A percentile compares a stretch with the other conserved stretches of the same genome.
These are phyloP conservation scores for Cotesia typhae DNA, from an alignment of 1,140 invertebrate genomes.

Conservation along the genomic window DNA sequence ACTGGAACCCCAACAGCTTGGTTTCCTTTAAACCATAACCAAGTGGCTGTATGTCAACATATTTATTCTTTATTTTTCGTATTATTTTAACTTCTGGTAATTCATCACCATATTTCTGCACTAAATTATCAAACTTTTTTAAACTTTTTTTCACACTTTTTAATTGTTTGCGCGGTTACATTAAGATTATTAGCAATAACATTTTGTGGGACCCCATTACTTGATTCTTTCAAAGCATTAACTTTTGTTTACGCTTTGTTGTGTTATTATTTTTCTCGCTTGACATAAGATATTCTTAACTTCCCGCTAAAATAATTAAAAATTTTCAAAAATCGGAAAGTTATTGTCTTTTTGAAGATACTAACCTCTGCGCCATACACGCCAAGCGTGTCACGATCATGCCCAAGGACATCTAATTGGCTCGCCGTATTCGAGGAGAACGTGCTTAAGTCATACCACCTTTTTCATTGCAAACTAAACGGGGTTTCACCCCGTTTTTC, in stretches of 20 bases:
- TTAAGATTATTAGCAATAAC: not conserved
- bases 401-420: too few species aligned
- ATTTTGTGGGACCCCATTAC: not conserved
- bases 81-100: not conserved
- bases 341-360: too few species aligned
- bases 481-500: too few species aligned
- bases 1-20: slow-evolving; percentile 39
- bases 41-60: slow-evolving; percentile 32
- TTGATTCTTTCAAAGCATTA: slow-evolving; percentile 8
- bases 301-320: too few species aligned
- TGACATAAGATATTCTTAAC: too few species aligned
- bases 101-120: not conserved
- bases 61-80: slow-evolving; percentile 6
- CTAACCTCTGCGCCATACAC: too few species aligned
- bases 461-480: too few species aligned
- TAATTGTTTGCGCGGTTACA: not conserved
- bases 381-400: too few species aligned
- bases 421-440: too few species aligned
- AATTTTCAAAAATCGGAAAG: too few species aligned
- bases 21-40: slow-evolving; percentile 42
- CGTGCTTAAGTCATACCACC: too few species aligned
- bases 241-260: not conserved
- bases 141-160: not conserved
- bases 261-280: too few species aligned
- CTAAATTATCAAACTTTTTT: not conserved